Evolutionary conservation across 2,797 vertebrate species (phyloP).

Genomic region (Argyrosomus regius): DNA sequence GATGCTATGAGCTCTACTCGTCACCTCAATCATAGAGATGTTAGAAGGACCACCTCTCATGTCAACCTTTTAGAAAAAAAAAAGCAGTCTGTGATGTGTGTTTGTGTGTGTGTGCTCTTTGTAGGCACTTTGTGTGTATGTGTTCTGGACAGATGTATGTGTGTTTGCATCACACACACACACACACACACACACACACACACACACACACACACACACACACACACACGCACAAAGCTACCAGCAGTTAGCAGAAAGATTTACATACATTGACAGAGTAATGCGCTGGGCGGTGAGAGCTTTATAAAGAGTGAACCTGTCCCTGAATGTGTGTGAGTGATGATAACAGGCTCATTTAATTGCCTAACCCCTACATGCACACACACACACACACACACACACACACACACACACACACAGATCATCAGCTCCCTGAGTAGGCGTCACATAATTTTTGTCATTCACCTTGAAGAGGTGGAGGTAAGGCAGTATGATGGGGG

Average conservation of each 20-base stretch:
- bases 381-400: constrained; percentile 15
- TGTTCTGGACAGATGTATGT: constrained; percentile 37
- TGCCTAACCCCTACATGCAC: constrained; percentile 56
- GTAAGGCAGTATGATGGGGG: constrained; percentile 46
- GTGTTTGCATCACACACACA: constrained; percentile 30
- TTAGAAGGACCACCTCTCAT: constrained; percentile 60
- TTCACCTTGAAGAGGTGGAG: constrained; percentile 66
- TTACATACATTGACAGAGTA: constrained; percentile 78
- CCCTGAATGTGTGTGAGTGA: constrained; percentile 76
- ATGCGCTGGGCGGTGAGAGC: constrained; percentile 64
- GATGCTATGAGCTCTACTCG: constrained; percentile 58
- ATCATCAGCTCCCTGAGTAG: constrained; percentile 48
- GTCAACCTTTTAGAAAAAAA: constrained; percentile 50
- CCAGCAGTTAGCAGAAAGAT: constrained; percentile 65
- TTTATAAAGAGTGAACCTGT: constrained; percentile 71
- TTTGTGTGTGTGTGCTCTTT: constrained; percentile 27
- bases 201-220: constrained; percentile 10
- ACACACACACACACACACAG: constrained; percentile 19
- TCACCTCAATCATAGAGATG: constrained; percentile 73
- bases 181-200: constrained; percentile 6
- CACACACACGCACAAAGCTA: constrained; percentile 10
- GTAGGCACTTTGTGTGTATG: constrained; percentile 17
- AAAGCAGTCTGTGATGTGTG: constrained; percentile 28
- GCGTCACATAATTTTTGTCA: constrained; percentile 55
- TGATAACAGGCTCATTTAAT: constrained; percentile 78